Evolutionary conservation across 2,888 invertebrate species (phyloP).

Genomic region (Zaprionus lineosus): DNA sequence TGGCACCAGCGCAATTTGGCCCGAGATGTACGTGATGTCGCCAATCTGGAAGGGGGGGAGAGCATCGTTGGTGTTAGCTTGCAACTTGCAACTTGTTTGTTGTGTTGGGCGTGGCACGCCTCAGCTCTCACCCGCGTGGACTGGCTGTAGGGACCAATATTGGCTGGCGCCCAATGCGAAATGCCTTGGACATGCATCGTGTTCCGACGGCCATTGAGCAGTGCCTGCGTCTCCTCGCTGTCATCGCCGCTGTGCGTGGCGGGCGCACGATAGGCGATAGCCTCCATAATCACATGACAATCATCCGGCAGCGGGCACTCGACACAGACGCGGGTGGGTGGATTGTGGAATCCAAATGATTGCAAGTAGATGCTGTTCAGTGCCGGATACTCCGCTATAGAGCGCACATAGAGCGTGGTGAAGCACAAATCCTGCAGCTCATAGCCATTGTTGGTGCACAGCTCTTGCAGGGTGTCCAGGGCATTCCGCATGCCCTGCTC

Average conservation of each 20-base stretch:
- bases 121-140: conserved; percentile 88
- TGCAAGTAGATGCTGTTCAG: conserved; percentile 91
- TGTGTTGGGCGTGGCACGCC: too few species aligned
- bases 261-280: conserved; percentile 85
- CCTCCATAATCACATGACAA: conserved; percentile 90
- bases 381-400: conserved; percentile 90
- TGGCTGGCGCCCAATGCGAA: conserved; percentile 99
- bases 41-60: conserved; percentile 85
- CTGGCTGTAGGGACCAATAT: conserved; percentile 98
- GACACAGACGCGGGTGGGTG: conserved; percentile 93
- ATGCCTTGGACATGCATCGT: conserved; percentile 97
- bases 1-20: conserved; percentile 95
- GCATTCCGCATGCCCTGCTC: conserved; percentile 88
- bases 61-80: too few species aligned
- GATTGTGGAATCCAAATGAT: conserved; percentile 89
- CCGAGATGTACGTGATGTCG: conserved; percentile 93
- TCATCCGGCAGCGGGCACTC: conserved; percentile 89
- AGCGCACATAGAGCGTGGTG: conserved; percentile 91
- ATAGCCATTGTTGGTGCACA: conserved; percentile 79
- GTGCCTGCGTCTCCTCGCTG: conserved; percentile 49
- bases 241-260: conserved; percentile 51
- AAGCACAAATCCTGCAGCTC: conserved; percentile 88
- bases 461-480: conserved; percentile 87
- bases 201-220: conserved; percentile 84
- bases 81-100: not conserved